Conservation (phyloP, 2,797 vertebrate genomes). For the Anniella stebbinsi region DNA sequence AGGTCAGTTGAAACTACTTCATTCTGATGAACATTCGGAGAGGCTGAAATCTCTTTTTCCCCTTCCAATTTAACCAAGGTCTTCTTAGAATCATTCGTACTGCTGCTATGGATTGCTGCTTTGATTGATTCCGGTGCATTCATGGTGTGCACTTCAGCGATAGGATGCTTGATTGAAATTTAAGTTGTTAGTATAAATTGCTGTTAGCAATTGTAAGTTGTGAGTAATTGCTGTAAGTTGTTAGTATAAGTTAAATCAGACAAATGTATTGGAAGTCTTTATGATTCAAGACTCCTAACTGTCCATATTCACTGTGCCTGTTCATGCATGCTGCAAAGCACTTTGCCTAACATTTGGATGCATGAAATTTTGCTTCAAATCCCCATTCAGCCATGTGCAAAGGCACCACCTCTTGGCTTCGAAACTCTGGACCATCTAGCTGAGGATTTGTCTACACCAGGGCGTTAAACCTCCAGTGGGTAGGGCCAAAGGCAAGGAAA, state of each 20-base stretch:
- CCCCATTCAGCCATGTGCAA: not conserved
- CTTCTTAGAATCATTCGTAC: not conserved
- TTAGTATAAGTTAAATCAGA: not conserved
- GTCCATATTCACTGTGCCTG: not conserved
- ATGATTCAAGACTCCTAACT: not conserved
- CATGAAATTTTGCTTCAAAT: not conserved
- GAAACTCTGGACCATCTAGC: not conserved
- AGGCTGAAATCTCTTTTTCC: not conserved
- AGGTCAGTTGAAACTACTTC: slow-evolving; percentile 9
- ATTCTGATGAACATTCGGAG: slow-evolving; percentile 5
- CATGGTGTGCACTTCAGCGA: not conserved
- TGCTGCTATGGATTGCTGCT: not conserved
- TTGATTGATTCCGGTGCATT: not conserved
- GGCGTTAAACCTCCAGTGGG: too few species aligned
- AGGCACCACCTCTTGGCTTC: not conserved
- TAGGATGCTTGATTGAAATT: not conserved
- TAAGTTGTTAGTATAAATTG: not conserved
- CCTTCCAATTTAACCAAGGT: not conserved
- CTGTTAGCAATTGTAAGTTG: too few species aligned
- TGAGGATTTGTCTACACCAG: too few species aligned
- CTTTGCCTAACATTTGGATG: not conserved
- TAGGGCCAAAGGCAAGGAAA: too few species aligned
- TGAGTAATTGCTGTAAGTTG: too few species aligned
- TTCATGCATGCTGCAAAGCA: not conserved
- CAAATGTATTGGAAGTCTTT: not conserved